These are phyloP conservation scores for Stichodactyla mertensii DNA, from an alignment of 64 coral and sea anemone species.

Conservation along the genomic window DNA sequence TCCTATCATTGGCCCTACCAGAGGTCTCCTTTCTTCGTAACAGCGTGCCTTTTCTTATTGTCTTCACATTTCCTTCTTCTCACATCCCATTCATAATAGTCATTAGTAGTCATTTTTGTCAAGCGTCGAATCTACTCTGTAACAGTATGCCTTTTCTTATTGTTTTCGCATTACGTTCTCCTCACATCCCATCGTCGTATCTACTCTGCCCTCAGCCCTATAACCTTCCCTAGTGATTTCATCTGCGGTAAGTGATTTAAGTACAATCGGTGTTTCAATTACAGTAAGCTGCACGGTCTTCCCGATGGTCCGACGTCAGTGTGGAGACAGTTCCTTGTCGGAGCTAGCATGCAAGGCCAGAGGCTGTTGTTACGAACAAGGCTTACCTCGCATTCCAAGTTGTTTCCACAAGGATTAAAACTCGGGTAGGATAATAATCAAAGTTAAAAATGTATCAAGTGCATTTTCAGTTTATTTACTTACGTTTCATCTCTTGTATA, in stretches of 20 bases:
- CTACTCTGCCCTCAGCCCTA: neutral
- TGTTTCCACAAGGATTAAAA: neutral
- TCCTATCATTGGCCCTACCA: neutral
- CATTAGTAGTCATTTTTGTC: no score
- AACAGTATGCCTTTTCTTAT: no score
- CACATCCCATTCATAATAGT: no score
- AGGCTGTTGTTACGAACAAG: neutral
- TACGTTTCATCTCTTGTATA: no score
- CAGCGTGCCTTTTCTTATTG: neutral
- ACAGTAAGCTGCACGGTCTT: neutral
- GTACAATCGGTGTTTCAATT: neutral
- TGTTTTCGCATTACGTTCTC: neutral
- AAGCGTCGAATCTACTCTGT: neutral
- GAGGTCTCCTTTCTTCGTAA: no score
- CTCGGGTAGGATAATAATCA: neutral
- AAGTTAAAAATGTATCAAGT: no score
- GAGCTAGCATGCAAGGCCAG: neutral
- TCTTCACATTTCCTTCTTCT: no score
- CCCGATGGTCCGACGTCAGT: neutral
- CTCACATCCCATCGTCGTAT: neutral
- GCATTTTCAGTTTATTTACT: no score
- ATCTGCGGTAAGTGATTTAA: neutral
- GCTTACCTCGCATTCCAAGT: neutral
- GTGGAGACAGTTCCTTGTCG: neutral
- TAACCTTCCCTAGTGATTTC: neutral